A percentile compares a stretch with the other conserved stretches of the same genome.
Evolutionary conservation across 1,140 invertebrate species (phyloP).

Genomic region (Heliconius melpomene): DNA sequence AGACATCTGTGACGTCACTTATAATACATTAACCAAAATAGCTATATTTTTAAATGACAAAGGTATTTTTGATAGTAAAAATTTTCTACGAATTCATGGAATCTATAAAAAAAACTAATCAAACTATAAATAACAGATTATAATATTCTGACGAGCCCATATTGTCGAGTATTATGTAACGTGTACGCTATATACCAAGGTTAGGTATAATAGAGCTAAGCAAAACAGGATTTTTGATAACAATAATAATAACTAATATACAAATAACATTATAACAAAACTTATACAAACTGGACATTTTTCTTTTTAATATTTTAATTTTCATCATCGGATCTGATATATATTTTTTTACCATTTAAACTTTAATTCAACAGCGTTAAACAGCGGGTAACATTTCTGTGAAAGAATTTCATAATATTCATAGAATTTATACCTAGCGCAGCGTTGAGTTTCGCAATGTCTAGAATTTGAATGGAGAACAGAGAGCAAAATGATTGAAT

Average conservation of each 20-base stretch:
- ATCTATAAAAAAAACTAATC: constrained; percentile 1
- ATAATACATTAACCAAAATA: neutral
- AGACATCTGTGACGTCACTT: neutral
- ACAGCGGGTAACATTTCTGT: too few relatives aligned
- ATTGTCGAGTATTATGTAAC: neutral
- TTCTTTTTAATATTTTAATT: too few relatives aligned
- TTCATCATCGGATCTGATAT: too few relatives aligned
- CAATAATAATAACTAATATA: neutral
- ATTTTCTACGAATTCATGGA: neutral
- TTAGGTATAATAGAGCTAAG: neutral
- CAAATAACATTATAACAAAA: neutral
- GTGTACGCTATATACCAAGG: neutral
- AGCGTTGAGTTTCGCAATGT: neutral
- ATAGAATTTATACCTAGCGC: neutral
- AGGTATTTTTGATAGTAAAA: neutral
- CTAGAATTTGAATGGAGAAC: neutral
- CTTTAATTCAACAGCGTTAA: too few relatives aligned
- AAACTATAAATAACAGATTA: constrained; percentile 11
- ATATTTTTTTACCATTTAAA: too few relatives aligned
- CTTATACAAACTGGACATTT: too few relatives aligned
- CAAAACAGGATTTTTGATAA: constrained; percentile 1
- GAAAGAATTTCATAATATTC: too few relatives aligned
- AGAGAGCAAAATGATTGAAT: too few relatives aligned
- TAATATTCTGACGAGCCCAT: neutral
- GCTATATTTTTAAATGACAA: neutral